A percentile compares a stretch with the other conserved stretches of the same genome.
phyloP scores from a whole-genome alignment of 2,113 vertebrate genomes.

The Rousettus leschenaultii region DNA sequence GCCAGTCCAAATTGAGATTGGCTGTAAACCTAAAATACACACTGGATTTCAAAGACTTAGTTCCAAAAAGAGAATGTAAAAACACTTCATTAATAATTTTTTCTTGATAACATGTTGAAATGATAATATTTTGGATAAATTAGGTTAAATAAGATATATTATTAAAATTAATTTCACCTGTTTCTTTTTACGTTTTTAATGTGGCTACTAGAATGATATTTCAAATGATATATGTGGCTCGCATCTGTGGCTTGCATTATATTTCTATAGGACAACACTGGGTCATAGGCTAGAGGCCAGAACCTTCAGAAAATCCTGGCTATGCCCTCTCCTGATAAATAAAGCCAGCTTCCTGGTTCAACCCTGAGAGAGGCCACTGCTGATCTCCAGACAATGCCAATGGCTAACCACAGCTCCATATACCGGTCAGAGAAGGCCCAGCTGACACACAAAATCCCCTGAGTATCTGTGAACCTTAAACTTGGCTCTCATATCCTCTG shows the following conservation, averaged over 20 bases:
- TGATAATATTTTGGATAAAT: neutral
- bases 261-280: conserved; percentile 51
- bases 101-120: neutral
- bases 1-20: neutral
- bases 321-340: conserved; percentile 48
- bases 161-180: conserved; percentile 38
- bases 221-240: neutral
- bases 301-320: conserved; percentile 69
- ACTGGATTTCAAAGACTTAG: neutral
- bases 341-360: conserved; percentile 61
- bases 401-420: neutral
- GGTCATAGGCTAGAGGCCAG: conserved; percentile 64
- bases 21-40: neutral
- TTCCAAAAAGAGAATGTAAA: neutral
- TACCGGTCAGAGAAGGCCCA: neutral
- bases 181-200: conserved; percentile 25
- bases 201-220: neutral
- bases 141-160: neutral
- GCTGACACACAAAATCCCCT: neutral
- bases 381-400: conserved; percentile 28
- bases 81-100: neutral
- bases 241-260: conserved; percentile 29
- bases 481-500: neutral
- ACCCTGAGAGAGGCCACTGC: neutral
- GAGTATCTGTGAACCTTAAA: neutral